Evolutionary conservation across 2,113 vertebrate species (phyloP), one percentile per base, ranked within the genome.

Genomic region (Cavia porcellus): DNA sequence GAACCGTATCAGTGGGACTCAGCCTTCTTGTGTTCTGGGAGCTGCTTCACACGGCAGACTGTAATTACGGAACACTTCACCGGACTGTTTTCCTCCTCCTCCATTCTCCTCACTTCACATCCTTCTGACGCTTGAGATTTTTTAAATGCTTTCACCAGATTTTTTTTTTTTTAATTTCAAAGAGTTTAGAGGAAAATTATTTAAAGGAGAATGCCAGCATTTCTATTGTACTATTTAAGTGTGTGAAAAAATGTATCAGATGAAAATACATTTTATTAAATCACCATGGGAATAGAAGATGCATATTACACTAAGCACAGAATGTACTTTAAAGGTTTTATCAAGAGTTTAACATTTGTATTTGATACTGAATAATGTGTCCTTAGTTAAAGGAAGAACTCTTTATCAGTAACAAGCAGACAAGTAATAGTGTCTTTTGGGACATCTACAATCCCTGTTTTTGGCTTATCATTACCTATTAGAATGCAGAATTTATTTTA

Each of bases 41-140:
- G 64, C 24, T 61, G 50, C 82, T 95, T 90, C 70, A 25, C 7
- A 3, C 7, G 6, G 1, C 64, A 88, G 64, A 74, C 82, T 86
- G 83, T 92, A 85, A 94, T 95, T 82, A 66, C 3, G 82, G 90
- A 86, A 25, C 32, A 38, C 68, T 93, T 87, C 25, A 6, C 62
- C 11, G 20, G 13, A 35, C 45, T 20, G 20, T 64, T 93, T 79
- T 52, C 24, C 66, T 85, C 45, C 35, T 45, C 30, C 30, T 55
- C 32, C 28, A 1, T 59, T 66, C 32, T 86, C 4, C 89, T 90
- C 86, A 64, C 57, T 59, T 86, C 45, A 85, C 22, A 32, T 55
- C 89, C 62, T 92, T 38, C 83, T 80, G 64, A 89, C 77, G 83
- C 90, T 50, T 10, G 55, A 50, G 38, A 12, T 38, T 66, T 84